phyloP scores from a whole-genome alignment of 2,888 invertebrate species.

The Cerastoderma edule region DNA sequence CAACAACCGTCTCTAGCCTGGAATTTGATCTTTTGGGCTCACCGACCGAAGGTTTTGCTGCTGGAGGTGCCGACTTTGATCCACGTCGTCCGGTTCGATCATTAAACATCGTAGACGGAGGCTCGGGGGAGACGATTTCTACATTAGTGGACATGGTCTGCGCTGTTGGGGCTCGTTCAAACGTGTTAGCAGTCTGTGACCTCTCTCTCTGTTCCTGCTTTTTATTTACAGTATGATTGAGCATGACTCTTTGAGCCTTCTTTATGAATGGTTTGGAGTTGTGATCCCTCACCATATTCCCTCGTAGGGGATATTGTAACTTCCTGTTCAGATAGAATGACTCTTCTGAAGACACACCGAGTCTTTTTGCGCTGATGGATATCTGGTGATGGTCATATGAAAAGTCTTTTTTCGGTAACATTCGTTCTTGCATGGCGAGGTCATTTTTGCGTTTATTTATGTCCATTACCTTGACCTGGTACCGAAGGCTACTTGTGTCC shows the following conservation, averaged over 20 bases:
- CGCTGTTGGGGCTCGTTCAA: slow-evolving; percentile 50
- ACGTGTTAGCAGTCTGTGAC: slow-evolving; percentile 37
- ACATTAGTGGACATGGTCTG: slow-evolving; percentile 59
- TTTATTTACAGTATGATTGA: slow-evolving; percentile 45
- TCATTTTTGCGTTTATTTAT: slow-evolving; percentile 75
- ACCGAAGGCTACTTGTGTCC: slow-evolving; percentile 70
- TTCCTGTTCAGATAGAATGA: slow-evolving; percentile 73
- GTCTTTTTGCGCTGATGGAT: slow-evolving; percentile 66
- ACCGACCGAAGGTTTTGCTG: slow-evolving; percentile 34
- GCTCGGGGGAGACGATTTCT: slow-evolving; percentile 44
- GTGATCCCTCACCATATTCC: slow-evolving; percentile 65
- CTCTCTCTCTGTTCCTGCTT: slow-evolving; percentile 55
- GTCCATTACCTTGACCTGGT: slow-evolving; percentile 78
- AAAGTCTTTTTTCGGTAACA: slow-evolving; percentile 74
- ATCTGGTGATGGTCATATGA: slow-evolving; percentile 76
- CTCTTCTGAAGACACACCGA: slow-evolving; percentile 69
- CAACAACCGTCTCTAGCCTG: slow-evolving; percentile 34
- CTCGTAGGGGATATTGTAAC: slow-evolving; percentile 69
- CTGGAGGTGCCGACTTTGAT: slow-evolving; percentile 66
- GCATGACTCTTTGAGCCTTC: slow-evolving; percentile 69
- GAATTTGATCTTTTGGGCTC: slow-evolving; percentile 34
- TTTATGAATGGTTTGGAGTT: slow-evolving; percentile 72
- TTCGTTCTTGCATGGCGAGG: slow-evolving; percentile 71
- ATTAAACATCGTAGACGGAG: slow-evolving; percentile 37
- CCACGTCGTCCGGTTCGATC: slow-evolving; percentile 40